phyloP scores from a whole-genome alignment of 2,797 vertebrate species.

The Gambelia wislizenii region DNA sequence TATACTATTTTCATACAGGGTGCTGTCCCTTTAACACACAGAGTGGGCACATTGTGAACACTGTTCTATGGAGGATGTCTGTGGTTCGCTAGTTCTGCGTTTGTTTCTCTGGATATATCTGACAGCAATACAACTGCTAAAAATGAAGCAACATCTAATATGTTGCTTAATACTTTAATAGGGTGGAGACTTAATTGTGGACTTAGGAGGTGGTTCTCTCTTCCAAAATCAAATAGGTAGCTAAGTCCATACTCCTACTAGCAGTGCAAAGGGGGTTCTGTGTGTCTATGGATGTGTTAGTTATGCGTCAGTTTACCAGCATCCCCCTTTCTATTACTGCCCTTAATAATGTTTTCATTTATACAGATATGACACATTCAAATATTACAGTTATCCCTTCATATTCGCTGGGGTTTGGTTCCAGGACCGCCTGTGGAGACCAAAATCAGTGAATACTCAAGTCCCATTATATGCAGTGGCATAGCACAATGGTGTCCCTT shows the following conservation, averaged over 20 bases:
- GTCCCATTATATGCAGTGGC: too few relatives aligned
- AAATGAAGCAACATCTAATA: not conserved
- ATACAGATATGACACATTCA: too few relatives aligned
- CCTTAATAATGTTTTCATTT: not conserved
- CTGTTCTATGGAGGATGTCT: not conserved
- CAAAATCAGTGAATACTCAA: too few relatives aligned
- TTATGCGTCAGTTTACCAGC: not conserved
- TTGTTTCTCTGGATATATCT: not conserved
- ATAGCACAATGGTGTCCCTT: too few relatives aligned
- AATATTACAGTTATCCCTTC: too few relatives aligned
- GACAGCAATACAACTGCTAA: not conserved
- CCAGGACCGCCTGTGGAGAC: too few relatives aligned
- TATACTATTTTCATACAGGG: not conserved
- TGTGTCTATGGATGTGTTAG: not conserved
- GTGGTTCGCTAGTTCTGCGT: not conserved
- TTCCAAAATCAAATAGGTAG: not conserved
- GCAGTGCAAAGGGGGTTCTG: too few relatives aligned
- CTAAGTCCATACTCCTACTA: not conserved
- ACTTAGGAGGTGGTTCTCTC: not conserved
- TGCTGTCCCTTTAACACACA: not conserved
- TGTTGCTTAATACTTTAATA: not conserved
- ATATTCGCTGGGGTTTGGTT: too few relatives aligned
- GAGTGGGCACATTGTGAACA: not conserved
- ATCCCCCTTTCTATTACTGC: not conserved
- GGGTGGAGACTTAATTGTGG: not conserved